A percentile compares a stretch with the other conserved stretches of the same genome.
phyloP scores from a whole-genome alignment of 2,888 invertebrate species.

The Diadegma fenestrale region DNA sequence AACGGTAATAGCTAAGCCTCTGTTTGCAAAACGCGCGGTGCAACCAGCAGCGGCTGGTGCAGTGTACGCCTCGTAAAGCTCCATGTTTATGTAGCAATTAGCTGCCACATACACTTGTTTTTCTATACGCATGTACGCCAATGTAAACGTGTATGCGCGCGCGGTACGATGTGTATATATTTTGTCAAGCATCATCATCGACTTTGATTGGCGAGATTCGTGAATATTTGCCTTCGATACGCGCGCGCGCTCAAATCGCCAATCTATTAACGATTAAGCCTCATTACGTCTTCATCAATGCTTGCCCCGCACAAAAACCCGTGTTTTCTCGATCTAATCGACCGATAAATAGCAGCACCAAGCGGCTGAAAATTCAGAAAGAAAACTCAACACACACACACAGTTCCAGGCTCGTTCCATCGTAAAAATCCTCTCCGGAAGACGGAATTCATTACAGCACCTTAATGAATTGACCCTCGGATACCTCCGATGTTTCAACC shows the following conservation, averaged over 20 bases:
- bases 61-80: slow-evolving; percentile 75
- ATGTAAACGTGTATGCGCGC: slow-evolving; percentile 8
- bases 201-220: slow-evolving; percentile 32
- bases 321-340: neutral
- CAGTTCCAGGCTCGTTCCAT: no score
- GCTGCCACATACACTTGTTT: slow-evolving; percentile 69
- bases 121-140: slow-evolving; percentile 6
- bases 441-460: no score
- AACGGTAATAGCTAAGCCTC: slow-evolving; percentile 9
- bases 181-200: slow-evolving; percentile 15
- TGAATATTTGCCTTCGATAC: slow-evolving; percentile 13
- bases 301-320: neutral
- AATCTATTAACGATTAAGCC: neutral
- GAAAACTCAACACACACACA: neutral
- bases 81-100: slow-evolving; percentile 78
- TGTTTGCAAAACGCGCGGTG: neutral
- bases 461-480: no score
- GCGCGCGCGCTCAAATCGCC: neutral
- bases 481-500: no score
- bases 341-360: neutral
- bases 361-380: neutral
- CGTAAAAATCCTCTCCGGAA: no score
- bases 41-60: neutral
- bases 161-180: slow-evolving; percentile 2
- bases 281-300: neutral